phyloP scores from a whole-genome alignment of 2,113 vertebrate genomes.

The Marcusenius ussheri region DNA sequence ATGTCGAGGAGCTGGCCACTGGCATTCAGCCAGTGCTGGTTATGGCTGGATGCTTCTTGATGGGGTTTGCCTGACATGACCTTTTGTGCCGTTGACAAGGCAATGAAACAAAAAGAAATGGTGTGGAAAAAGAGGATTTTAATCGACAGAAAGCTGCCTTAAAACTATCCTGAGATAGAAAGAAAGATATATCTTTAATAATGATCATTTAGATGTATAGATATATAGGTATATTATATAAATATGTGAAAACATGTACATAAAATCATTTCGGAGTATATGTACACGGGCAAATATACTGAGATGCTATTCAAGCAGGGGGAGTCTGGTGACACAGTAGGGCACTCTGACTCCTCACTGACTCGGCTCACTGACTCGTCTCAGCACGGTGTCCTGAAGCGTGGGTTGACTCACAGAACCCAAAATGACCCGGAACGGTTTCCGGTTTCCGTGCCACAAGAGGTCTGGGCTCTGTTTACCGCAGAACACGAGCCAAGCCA shows the following conservation, averaged over 20 bases:
- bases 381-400: conserved; percentile 17
- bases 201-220: conserved; percentile 49
- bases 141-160: conserved; percentile 92
- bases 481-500: conserved; percentile 37
- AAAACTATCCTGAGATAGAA: conserved; percentile 82
- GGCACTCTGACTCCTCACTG: not conserved
- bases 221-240: conserved; percentile 56
- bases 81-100: conserved; percentile 49
- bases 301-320: conserved; percentile 11
- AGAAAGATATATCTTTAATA: conserved; percentile 72
- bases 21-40: conserved; percentile 34
- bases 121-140: conserved; percentile 61
- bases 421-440: not conserved
- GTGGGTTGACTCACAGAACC: not conserved
- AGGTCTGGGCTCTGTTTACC: conserved; percentile 1
- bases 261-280: conserved; percentile 75
- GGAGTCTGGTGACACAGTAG: not conserved
- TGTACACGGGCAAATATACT: conserved; percentile 65
- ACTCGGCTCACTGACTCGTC: not conserved
- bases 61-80: conserved; percentile 70
- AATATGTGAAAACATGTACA: conserved; percentile 74
- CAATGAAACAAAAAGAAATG: conserved; percentile 55
- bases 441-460: not conserved
- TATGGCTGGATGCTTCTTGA: conserved; percentile 23
- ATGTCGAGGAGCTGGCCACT: conserved; percentile 56